Conservation (phyloP, 2,888 invertebrate genomes). For the Subacronicta megacephala region DNA sequence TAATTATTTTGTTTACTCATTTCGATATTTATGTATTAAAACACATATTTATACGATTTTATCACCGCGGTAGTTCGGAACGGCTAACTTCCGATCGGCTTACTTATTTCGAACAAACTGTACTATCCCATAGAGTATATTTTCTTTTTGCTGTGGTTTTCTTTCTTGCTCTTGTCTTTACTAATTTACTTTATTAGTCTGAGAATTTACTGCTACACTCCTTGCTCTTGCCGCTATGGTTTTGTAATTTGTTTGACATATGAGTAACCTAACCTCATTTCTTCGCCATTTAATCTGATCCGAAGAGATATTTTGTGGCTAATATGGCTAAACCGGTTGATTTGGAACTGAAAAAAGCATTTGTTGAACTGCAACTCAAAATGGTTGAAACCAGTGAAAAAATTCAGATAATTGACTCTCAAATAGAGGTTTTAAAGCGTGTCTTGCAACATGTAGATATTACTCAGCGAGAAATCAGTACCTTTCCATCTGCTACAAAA, state of each 20-base stretch:
- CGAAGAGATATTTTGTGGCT: not conserved
- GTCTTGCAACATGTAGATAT: constrained; percentile 92
- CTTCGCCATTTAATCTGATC: constrained; percentile 2
- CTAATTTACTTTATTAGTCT: too few relatives aligned
- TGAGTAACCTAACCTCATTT: constrained; percentile 12
- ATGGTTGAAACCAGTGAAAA: constrained; percentile 95
- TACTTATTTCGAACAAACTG: too few relatives aligned
- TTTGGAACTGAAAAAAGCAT: constrained; percentile 92
- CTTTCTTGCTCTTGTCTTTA: too few relatives aligned
- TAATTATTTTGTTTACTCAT: too few relatives aligned
- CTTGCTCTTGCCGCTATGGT: too few relatives aligned
- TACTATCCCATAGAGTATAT: too few relatives aligned
- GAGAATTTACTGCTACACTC: too few relatives aligned
- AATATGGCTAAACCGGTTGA: constrained; percentile 87
- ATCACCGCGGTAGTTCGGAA: too few relatives aligned
- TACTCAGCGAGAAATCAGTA: constrained; percentile 91
- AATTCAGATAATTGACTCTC: constrained; percentile 93
- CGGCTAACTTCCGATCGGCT: too few relatives aligned
- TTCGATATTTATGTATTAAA: too few relatives aligned
- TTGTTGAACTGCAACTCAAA: constrained; percentile 94
- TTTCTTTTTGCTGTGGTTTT: too few relatives aligned
- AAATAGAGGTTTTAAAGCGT: constrained; percentile 92
- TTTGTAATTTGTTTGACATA: constrained; percentile 16
- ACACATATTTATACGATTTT: too few relatives aligned
- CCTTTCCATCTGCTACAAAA: constrained; percentile 91